These are phyloP conservation scores for Morpho deidamia DNA, from an alignment of 2,888 invertebrate genomes.

Conservation along the genomic window DNA sequence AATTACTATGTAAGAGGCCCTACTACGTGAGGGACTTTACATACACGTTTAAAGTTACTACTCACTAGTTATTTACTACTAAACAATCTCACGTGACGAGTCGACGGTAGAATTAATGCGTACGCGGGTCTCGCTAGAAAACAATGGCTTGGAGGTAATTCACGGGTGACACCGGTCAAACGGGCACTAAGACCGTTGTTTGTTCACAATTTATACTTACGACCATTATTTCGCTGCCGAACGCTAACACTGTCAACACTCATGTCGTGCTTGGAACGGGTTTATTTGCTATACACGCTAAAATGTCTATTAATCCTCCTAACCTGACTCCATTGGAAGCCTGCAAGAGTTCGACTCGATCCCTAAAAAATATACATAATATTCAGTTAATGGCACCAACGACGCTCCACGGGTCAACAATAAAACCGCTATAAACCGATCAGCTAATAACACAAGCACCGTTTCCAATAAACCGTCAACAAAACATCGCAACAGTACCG, in stretches of 20 bases:
- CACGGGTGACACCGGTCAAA: slow-evolving; percentile 5
- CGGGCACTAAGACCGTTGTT: background rate
- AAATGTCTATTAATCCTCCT: background rate
- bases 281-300: background rate
- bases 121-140: slow-evolving; percentile 32
- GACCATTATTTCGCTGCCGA: too few relatives aligned
- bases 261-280: too few relatives aligned
- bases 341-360: slow-evolving; percentile 31
- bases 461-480: slow-evolving; percentile 58
- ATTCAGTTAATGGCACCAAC: slow-evolving; percentile 72
- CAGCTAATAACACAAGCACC: slow-evolving; percentile 71
- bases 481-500: slow-evolving; percentile 51
- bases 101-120: slow-evolving; percentile 44
- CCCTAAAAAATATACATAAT: slow-evolving; percentile 55
- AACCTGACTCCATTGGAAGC: slow-evolving; percentile 8
- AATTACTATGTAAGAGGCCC: slow-evolving; percentile 74
- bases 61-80: slow-evolving; percentile 59
- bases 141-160: background rate
- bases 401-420: slow-evolving; percentile 77
- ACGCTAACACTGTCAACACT: background rate
- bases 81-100: slow-evolving; percentile 55
- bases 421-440: slow-evolving; percentile 57
- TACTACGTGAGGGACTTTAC: slow-evolving; percentile 64
- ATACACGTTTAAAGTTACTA: slow-evolving; percentile 68
- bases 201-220: background rate